Base-by-base conservation (phyloP, 2,797 vertebrate genomes). In the Tarsius wallacei region DNA sequence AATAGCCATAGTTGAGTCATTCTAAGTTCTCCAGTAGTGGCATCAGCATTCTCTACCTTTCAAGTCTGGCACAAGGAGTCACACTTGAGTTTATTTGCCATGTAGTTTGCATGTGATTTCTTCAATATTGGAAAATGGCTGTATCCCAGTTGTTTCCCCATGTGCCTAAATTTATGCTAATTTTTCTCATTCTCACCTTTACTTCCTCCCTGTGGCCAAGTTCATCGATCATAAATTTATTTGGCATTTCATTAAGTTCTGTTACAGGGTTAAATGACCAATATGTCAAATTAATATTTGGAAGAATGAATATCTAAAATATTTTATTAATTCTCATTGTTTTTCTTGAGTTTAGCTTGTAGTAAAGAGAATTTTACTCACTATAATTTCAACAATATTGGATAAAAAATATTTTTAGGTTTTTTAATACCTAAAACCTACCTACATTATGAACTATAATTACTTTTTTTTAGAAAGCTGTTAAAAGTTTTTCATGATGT, bases 221-320 rank as follows among this genome's bases (percentile, higher is more conserved):
- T 36, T 73, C 63, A 78, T 59, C 86, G 49, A 55, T 81, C 14
- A 85, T 66, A 84, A 7, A 26, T 71, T 78, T 93, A 76, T 92
- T 53, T 76, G 61, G 13, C 64, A 90, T 28, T 26, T 17, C 36
- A 71, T 84, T 96, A 76, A 90, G 85, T 87, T 73, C 17, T 83
- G 11, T 61, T 61, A 77, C 2, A 91, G 28, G 31, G 36, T 68
- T 73, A 93, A 90, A 81, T 82, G 59, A 87, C 26, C 68, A 42
- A 81, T 17, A 70, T 81, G 26, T 36, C 36, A 89, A 77, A 63
- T 78, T 94, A 95, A 81, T 59, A 93, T 90, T 84, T 74, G 33
- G 49, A 78, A 94, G 64, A 87, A 49, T 68, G 61, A 80, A 53
- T 86, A 71, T 8, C 3, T 49, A 66, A 84, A 36, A 22, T 59